phyloP scores from a whole-genome alignment of 2,113 vertebrate genomes.

The Fukomys damarensis region DNA sequence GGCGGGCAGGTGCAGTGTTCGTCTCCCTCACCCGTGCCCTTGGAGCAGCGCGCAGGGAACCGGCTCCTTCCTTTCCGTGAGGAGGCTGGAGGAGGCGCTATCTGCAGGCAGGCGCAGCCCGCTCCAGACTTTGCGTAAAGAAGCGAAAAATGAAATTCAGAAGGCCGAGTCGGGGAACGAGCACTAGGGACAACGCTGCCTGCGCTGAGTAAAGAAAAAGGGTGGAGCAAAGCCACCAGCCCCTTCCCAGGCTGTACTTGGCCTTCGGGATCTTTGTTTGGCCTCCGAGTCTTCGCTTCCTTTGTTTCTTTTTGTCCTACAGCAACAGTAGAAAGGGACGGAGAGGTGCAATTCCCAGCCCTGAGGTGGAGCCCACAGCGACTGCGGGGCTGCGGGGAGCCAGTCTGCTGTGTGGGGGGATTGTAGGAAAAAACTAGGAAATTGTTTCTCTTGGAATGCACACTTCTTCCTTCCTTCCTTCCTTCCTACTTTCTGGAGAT shows the following conservation, averaged over 20 bases:
- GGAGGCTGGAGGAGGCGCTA: not conserved
- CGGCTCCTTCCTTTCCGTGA: not conserved
- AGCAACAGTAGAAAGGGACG: not conserved
- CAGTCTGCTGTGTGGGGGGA: no score
- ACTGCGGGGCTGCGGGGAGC: no score
- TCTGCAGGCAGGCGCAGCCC: no score
- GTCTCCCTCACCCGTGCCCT: fast-evolving
- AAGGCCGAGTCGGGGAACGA: not conserved
- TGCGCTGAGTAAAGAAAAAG: not conserved
- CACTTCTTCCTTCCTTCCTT: no score
- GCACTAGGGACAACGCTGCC: not conserved
- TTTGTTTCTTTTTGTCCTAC: not conserved
- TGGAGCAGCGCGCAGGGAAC: fast-evolving
- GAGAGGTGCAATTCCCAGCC: no score
- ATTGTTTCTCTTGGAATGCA: no score
- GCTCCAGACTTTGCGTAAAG: not conserved
- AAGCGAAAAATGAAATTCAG: not conserved
- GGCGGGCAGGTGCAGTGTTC: not conserved
- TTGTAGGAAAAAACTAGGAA: no score
- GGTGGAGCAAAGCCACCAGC: not conserved
- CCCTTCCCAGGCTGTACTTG: not conserved
- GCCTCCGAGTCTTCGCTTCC: not conserved
- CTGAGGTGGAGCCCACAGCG: not conserved
- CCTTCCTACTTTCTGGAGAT: no score
- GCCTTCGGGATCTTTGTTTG: not conserved